Percentiles rank a stretch among this genome's conserved stretches.
Evolutionary conservation across 2,888 invertebrate species (phyloP).

Genomic region (Macaria liturata): DNA sequence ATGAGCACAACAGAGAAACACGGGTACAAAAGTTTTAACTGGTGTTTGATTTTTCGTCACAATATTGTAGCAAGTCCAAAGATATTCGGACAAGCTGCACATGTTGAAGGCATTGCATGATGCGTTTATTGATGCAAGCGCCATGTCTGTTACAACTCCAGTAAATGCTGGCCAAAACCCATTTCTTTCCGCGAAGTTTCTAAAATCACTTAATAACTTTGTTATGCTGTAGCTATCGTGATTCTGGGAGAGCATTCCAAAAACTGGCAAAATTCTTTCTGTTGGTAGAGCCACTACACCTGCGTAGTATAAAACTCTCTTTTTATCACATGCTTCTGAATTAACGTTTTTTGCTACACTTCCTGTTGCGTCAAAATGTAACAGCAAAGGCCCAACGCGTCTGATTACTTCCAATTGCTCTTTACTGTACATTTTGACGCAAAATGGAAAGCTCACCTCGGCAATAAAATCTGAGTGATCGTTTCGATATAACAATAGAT

Average conservation of each 20-base stretch:
- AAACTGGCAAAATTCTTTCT: no score
- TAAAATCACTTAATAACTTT: no score
- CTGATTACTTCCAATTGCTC: neutral
- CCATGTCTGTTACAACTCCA: no score
- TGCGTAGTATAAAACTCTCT: neutral
- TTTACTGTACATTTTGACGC: neutral
- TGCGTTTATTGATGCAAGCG: no score
- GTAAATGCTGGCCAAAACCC: no score
- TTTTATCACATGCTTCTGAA: neutral
- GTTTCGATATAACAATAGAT: neutral
- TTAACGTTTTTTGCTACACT: neutral
- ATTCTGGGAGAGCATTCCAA: no score
- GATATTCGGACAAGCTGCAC: neutral
- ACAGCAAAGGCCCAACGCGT: neutral
- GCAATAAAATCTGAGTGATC: neutral
- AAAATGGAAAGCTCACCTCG: neutral
- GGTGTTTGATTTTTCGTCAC: neutral
- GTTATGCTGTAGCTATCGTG: no score
- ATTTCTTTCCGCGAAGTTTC: no score
- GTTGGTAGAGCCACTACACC: neutral
- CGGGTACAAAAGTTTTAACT: neutral
- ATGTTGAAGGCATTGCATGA: neutral
- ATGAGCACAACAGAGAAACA: conserved; percentile 10
- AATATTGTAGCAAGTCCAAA: neutral
- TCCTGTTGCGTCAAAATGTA: neutral